Percentiles rank a stretch among this genome's conserved stretches.
Evolutionary conservation across 2,113 vertebrate genomes (phyloP).

Genomic region (Cottus gobio): DNA sequence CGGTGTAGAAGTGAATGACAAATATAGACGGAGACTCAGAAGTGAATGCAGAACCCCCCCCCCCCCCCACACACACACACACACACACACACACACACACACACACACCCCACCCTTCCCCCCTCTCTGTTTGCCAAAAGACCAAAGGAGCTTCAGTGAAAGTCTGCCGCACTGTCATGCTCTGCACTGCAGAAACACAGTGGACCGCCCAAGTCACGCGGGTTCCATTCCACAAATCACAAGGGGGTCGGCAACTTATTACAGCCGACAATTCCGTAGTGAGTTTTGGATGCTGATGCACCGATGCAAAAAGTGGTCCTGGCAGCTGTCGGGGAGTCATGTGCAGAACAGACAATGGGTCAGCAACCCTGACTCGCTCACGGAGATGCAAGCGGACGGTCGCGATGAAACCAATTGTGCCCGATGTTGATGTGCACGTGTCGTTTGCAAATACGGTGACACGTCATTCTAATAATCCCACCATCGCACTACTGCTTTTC

Average conservation of each 20-base stretch:
- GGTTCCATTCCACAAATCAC: too few species aligned
- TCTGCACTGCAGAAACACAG: background rate
- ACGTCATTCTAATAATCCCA: background rate
- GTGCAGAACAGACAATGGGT: constrained; percentile 28
- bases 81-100: too few species aligned
- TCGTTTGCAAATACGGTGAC: background rate
- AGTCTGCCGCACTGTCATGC: too few species aligned
- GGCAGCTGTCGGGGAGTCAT: constrained; percentile 34
- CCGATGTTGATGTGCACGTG: background rate
- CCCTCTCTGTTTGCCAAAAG: background rate
- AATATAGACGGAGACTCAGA: constrained; percentile 47
- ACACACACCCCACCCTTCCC: too few species aligned
- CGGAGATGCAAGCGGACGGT: constrained; percentile 29
- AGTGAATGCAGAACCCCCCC: constrained; percentile 27
- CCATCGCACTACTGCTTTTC: background rate
- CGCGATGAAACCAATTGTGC: background rate
- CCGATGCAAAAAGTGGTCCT: constrained; percentile 13
- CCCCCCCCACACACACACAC: too few species aligned
- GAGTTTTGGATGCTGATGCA: constrained; percentile 5
- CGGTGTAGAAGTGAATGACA: constrained; percentile 58
- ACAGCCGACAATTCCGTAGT: background rate
- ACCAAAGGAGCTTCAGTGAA: background rate
- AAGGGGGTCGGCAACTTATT: background rate
- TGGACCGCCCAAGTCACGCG: too few species aligned
- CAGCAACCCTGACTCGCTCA: constrained; percentile 26